Conservation (phyloP, 2,797 vertebrate species). For the Ispidina picta region DNA sequence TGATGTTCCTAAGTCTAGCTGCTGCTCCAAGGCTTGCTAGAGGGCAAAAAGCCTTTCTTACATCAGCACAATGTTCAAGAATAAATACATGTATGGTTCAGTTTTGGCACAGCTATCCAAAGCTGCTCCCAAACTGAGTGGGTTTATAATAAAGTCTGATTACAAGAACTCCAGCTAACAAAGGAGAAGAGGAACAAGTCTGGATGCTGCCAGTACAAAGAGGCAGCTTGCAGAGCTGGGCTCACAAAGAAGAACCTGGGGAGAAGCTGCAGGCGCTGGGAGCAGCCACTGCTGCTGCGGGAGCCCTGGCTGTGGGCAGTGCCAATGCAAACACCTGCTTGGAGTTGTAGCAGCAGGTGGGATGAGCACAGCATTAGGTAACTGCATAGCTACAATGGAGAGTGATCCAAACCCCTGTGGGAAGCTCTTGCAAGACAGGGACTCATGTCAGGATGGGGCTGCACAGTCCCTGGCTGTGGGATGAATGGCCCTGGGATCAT, state of each 20-base stretch:
- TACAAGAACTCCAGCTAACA: constrained; percentile 8
- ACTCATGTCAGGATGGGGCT: background rate
- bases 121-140: constrained; percentile 30
- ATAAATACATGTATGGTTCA: constrained; percentile 2
- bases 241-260: background rate
- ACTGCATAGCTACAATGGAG: fast-evolving
- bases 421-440: background rate
- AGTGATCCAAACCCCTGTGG: fast-evolving
- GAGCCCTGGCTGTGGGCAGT: background rate
- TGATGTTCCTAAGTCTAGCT: background rate
- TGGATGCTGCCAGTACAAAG: background rate
- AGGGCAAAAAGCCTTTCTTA: background rate
- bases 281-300: background rate
- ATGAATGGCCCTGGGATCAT: background rate
- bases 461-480: background rate
- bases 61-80: background rate
- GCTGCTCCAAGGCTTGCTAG: constrained; percentile 18
- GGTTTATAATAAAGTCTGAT: constrained; percentile 15
- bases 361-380: background rate
- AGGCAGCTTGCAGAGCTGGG: background rate
- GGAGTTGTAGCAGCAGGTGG: background rate
- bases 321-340: background rate
- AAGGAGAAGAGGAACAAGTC: background rate
- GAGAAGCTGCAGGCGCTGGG: background rate
- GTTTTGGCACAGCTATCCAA: background rate